A percentile compares a stretch with the other conserved stretches of the same genome.
Conservation (phyloP, 2,797 vertebrate genomes). For the Nasua narica region DNA sequence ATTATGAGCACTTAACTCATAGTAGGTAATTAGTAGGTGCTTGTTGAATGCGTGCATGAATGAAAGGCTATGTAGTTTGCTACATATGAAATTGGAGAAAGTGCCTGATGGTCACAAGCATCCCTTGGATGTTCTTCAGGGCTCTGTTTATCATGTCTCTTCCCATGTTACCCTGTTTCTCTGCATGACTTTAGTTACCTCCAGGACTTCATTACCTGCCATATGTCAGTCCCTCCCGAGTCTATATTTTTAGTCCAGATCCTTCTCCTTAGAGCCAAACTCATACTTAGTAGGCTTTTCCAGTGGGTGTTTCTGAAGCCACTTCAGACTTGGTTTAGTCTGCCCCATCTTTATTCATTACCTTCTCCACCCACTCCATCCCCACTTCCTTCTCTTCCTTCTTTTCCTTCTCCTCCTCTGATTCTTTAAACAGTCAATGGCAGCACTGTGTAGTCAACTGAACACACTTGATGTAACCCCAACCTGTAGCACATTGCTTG, state of each 20-base stretch:
- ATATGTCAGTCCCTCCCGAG: background rate
- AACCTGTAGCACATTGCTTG: background rate
- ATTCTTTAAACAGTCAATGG: background rate
- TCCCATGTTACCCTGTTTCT: background rate
- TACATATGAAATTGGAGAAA: background rate
- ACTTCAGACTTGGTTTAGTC: background rate
- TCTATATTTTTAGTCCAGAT: conserved; percentile 10
- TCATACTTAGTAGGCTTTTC: background rate
- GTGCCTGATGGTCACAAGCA: background rate
- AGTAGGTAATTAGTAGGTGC: background rate
- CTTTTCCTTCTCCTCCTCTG: background rate
- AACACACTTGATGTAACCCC: background rate
- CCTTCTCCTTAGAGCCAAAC: background rate
- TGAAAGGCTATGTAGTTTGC: background rate
- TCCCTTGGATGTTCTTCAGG: background rate
- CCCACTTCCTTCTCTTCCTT: background rate
- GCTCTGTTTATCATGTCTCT: background rate
- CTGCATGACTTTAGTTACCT: background rate
- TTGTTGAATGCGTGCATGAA: background rate
- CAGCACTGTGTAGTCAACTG: background rate
- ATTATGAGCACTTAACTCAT: background rate
- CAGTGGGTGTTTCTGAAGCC: background rate
- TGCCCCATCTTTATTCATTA: background rate
- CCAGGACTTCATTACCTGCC: background rate
- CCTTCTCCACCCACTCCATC: background rate